A percentile compares a stretch with the other conserved stretches of the same genome.
Conservation (phyloP, 64 coral and sea anemone genomes). For the Trachythela sp. region DNA sequence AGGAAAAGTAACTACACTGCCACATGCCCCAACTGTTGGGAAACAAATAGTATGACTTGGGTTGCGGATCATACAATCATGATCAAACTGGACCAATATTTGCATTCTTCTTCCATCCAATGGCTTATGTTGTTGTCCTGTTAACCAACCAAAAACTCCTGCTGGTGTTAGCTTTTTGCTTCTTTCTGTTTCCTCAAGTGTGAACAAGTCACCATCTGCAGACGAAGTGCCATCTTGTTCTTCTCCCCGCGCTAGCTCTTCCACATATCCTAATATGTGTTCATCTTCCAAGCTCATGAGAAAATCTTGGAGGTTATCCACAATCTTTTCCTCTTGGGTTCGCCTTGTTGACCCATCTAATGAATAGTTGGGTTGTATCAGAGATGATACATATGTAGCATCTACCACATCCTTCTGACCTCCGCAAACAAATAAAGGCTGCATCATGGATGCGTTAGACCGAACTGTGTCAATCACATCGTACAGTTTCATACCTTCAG, state of each 20-base stretch:
- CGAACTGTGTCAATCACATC: not conserved
- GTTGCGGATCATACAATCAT: not conserved
- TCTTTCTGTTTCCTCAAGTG: not conserved
- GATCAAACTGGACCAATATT: not conserved
- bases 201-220: not conserved
- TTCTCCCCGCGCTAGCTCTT: constrained; percentile 42
- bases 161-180: not conserved
- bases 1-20: not conserved
- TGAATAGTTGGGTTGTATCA: constrained; percentile 29
- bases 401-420: constrained; percentile 23
- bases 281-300: constrained; percentile 50
- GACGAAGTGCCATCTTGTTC: constrained; percentile 10
- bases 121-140: constrained; percentile 1
- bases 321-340: constrained; percentile 31
- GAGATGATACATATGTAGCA: constrained; percentile 39
- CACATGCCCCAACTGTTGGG: not conserved
- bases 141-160: constrained; percentile 3
- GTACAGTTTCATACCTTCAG: too few species aligned
- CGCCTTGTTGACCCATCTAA: constrained; percentile 18
- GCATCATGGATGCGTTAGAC: constrained; percentile 4
- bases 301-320: constrained; percentile 53
- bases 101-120: not conserved
- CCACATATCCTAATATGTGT: constrained; percentile 38
- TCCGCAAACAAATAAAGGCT: constrained; percentile 39
- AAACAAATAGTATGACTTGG: constrained; percentile 1